phyloP scores from a whole-genome alignment of 2,797 vertebrate species.

The Tiaroga cobitis region DNA sequence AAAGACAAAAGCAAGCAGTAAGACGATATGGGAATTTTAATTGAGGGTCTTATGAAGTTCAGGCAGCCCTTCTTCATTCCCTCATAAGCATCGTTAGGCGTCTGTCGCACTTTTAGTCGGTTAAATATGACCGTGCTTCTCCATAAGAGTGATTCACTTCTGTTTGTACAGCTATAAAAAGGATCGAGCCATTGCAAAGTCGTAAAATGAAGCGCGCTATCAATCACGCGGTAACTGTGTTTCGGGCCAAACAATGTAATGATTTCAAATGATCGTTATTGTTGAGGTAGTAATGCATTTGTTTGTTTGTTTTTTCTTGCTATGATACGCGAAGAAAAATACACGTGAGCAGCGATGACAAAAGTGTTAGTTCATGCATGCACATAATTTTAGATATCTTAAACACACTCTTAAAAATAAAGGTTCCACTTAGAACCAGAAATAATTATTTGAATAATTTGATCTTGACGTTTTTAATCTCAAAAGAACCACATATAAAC shows the following conservation, averaged over 20 bases:
- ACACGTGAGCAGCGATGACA: neutral
- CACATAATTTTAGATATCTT: neutral
- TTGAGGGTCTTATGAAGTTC: constrained; percentile 43
- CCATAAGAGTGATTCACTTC: constrained; percentile 87
- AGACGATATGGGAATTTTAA: constrained; percentile 38
- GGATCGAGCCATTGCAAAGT: constrained; percentile 88
- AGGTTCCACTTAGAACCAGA: neutral
- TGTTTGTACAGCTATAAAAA: constrained; percentile 94
- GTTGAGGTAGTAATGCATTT: constrained; percentile 57
- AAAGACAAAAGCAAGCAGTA: constrained; percentile 22
- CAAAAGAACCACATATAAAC: neutral
- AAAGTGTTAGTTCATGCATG: neutral
- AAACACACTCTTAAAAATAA: neutral
- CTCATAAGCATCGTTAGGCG: constrained; percentile 48
- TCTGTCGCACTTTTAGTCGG: constrained; percentile 55
- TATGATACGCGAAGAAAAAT: neutral
- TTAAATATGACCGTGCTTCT: constrained; percentile 74
- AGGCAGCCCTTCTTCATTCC: constrained; percentile 41
- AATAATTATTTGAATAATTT: neutral
- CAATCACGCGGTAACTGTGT: constrained; percentile 84
- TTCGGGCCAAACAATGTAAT: constrained; percentile 83
- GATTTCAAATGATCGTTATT: constrained; percentile 84
- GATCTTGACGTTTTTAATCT: neutral
- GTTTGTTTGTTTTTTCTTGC: neutral
- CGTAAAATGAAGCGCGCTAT: constrained; percentile 90